These are phyloP conservation scores for Caenorhabditis tropicalis DNA, from an alignment of 1,140 invertebrate species.

Conservation along the genomic window DNA sequence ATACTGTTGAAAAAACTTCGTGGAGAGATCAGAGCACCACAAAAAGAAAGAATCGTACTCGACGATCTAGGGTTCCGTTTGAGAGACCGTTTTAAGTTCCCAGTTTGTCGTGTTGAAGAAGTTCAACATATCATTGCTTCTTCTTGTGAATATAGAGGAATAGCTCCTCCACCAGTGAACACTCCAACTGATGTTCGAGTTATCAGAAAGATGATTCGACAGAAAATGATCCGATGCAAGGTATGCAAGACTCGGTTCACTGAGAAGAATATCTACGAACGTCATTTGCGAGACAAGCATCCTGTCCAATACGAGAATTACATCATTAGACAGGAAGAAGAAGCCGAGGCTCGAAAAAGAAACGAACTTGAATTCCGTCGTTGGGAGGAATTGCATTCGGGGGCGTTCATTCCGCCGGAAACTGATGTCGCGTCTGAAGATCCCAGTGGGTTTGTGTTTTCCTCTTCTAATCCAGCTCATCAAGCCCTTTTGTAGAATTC, in stretches of 20 bases:
- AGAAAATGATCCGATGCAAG: slow-evolving; percentile 14
- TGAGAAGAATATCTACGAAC: slow-evolving; percentile 69
- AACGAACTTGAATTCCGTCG: slow-evolving; percentile 68
- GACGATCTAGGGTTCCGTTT: neutral
- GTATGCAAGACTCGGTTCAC: slow-evolving; percentile 69
- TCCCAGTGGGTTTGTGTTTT: neutral
- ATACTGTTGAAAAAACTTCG: neutral
- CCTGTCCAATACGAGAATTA: slow-evolving; percentile 68
- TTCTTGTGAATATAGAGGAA: neutral
- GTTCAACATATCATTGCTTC: neutral
- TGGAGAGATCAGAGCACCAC: neutral
- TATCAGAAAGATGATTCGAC: neutral
- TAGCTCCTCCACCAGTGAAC: neutral
- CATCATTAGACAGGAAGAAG: slow-evolving; percentile 65
- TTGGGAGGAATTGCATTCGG: slow-evolving; percentile 66
- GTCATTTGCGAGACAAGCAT: slow-evolving; percentile 70
- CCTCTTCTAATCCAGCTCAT: neutral
- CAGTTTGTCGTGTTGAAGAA: neutral
- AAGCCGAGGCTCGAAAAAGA: neutral
- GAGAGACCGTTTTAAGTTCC: neutral
- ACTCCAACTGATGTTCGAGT: neutral
- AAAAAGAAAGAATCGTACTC: neutral
- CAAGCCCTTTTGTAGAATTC: slow-evolving; percentile 51
- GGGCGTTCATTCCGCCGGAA: slow-evolving; percentile 70
- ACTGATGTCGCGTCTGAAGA: slow-evolving; percentile 52